These are phyloP conservation scores for Drosophila ananassae DNA, from an alignment of 1,140 invertebrate genomes.

Conservation along the genomic window DNA sequence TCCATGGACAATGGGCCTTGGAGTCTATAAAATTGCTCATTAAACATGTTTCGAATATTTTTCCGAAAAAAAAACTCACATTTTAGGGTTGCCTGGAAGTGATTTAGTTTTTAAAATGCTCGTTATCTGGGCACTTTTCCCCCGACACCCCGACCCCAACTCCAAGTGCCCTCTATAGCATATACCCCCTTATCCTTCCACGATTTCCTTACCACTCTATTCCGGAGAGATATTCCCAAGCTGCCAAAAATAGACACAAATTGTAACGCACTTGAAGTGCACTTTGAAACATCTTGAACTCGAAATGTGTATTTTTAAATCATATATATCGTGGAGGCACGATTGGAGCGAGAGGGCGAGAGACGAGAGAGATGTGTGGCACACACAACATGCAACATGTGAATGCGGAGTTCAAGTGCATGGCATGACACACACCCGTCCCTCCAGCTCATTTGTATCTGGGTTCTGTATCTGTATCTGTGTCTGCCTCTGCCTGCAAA, in stretches of 20 bases:
- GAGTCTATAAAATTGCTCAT: constrained; percentile 45
- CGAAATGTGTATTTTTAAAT: constrained; percentile 8
- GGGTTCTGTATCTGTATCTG: constrained; percentile 3
- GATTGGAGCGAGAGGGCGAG: background rate
- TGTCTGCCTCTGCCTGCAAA: constrained; percentile 50
- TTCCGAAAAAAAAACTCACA: background rate
- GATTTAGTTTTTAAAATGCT: constrained; percentile 42
- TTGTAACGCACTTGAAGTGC: constrained; percentile 78
- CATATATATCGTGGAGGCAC: background rate
- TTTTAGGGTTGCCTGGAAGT: constrained; percentile 30
- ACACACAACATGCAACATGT: constrained; percentile 57
- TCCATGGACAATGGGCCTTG: constrained; percentile 27
- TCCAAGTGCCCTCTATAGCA: no score
- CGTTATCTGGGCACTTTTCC: constrained; percentile 17
- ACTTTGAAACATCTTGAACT: constrained; percentile 77
- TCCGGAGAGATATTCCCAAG: constrained; percentile 68
- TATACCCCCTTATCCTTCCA: no score
- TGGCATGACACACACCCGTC: constrained; percentile 60
- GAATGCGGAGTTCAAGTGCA: constrained; percentile 76
- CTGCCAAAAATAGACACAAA: constrained; percentile 73
- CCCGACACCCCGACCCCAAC: no score
- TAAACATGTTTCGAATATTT: constrained; percentile 54
- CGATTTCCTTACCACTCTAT: background rate
- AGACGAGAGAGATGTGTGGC: constrained; percentile 6
- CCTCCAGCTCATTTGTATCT: constrained; percentile 4